Evolutionary conservation across 2,113 vertebrate genomes (phyloP).

Genomic region (Dromas ardeola): DNA sequence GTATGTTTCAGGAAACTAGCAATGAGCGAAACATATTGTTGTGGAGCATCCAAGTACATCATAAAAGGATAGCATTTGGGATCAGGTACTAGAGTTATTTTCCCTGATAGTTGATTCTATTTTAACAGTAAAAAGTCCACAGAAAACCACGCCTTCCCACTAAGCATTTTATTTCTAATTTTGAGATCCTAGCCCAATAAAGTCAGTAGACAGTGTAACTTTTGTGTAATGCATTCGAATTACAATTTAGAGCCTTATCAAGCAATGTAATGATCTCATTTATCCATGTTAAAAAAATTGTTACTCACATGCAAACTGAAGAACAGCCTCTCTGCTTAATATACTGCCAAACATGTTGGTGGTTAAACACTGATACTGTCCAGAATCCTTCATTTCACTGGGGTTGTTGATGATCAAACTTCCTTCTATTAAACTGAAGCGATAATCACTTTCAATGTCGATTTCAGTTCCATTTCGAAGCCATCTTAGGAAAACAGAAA

Average conservation of each 20-base stretch:
- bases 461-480: constrained; percentile 89
- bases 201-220: not conserved
- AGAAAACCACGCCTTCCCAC: not conserved
- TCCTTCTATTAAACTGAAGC: constrained; percentile 87
- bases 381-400: constrained; percentile 84
- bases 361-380: constrained; percentile 90
- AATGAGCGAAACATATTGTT: not conserved
- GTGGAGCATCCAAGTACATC: not conserved
- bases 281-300: not conserved
- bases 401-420: constrained; percentile 88
- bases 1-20: not conserved
- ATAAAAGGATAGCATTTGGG: not conserved
- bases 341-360: constrained; percentile 85
- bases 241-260: not conserved
- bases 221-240: not conserved
- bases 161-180: not conserved
- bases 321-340: constrained; percentile 86
- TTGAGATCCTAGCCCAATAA: not conserved
- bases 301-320: constrained; percentile 97
- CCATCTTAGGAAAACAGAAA: constrained; percentile 80
- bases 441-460: constrained; percentile 83
- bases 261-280: not conserved
- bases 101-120: not conserved
- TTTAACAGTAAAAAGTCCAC: not conserved
- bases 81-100: not conserved